Base-by-base conservation (phyloP, 2,888 invertebrate genomes). In the Drosophila anomelani region DNA sequence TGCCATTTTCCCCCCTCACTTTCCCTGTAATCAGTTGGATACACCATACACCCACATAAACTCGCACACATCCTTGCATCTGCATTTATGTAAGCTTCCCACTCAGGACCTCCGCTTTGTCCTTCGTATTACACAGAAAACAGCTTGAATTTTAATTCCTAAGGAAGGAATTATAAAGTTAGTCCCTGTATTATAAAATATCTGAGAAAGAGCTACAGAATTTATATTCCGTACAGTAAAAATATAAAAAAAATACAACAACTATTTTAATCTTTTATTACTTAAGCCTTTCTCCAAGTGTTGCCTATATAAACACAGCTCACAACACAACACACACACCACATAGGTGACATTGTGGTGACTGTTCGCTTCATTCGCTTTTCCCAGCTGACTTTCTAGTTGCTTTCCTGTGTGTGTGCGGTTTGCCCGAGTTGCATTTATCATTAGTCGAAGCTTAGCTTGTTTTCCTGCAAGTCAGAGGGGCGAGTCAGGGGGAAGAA, bases 381-480 rank as follows among this genome's bases (percentile, higher is more conserved):
- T 56, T 44, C 63, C 53, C 43, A 41, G 20, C 29, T 71, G 39
- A 34, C 49, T 47, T 46, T 49, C 46, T 47, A 34, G 44, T 41
- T 38, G 39, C 10, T 20, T 12, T 32, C 5, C 34, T 38, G 20
- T n/a, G n/a, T n/a, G n/a, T n/a, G n/a, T n/a, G n/a, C n/a, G n/a
- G n/a, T n/a, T n/a, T 53, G 62, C 23, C 34, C 72, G 62, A 56
- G 74, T 63, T 72, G 82, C 79, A 88, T 88, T 85, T 85, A 83
- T 79, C 83, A 84, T 84, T 88, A 82, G 80, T 61, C 58, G 56
- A 47, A 74, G 76, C 80, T 85, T 79, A 85, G 83, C 85, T 85
- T 75, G 82, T 73, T 85, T 67, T 74, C 68, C 80, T 69, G 79
- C 75, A 74, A 75, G 80, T 49, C 34, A 13, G 23, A 41, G 17